Evolutionary conservation across 2,113 vertebrate species (phyloP), one percentile per base, ranked within the genome.

Genomic region (Pluvianellus socialis): DNA sequence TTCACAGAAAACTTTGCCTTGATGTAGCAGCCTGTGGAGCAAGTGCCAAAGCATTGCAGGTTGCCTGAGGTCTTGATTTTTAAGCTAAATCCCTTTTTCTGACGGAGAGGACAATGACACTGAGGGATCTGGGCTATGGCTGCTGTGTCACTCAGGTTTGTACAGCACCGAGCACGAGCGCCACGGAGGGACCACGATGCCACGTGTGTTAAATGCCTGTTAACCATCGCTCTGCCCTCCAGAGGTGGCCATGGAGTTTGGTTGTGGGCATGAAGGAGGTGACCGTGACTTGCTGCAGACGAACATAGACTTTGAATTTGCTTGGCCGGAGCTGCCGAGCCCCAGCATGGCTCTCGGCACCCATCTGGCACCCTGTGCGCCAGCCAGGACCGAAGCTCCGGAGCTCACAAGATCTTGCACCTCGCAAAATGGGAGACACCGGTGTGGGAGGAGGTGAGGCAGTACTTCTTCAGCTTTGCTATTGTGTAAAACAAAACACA

Each of bases 261-360:
- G 28, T 33, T 50, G 20, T 49, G 82, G 27, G 22, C 8, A 9
- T 16, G 44, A 49, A 75, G 55, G 63, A 49, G 50, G 47, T 28
- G 42, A 13, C 19, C 0, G 0, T n/a, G 17, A 50, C 53, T 32
- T 56, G 24, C 45, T 47, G 42, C 61, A 74, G 45, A 45, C 0
- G 2, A 18, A 24, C 0, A 0, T 7, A 27, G 23, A 12, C 6
- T n/a, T 56, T 14, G 12, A 23, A 6, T 56, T 67, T 52, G 4
- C 15, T 73, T 44, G 45, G 18, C 17, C 7, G 1, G 59, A 77
- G 70, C 18, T 52, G 14, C 32, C 2, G 1, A 77, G 27, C 50
- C 35, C 56, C 2, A 0, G 38, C 7, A 2, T 3, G 1, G 49
- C 44, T 28, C 68, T 38, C 8, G 3, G 52, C 72, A 30, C 44